phyloP scores from a whole-genome alignment of 2,888 invertebrate species.

The Melieria omissa region DNA sequence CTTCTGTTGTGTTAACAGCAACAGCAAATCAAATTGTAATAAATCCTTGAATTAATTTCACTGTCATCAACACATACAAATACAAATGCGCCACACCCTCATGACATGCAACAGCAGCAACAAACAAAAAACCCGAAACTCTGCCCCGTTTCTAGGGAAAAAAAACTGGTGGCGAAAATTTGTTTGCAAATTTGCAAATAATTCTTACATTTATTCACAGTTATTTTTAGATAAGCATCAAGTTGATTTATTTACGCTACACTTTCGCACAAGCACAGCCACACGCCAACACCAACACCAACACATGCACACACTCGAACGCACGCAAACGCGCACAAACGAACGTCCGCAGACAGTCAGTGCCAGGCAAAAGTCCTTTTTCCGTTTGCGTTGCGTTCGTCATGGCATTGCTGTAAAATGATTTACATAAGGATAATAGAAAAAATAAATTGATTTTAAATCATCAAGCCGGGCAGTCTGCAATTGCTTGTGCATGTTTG shows the following conservation, averaged over 20 bases:
- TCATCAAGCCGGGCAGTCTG: slow-evolving; percentile 18
- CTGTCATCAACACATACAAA: too few species aligned
- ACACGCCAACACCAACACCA: not conserved
- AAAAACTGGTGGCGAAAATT: too few species aligned
- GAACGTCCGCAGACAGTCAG: slow-evolving; percentile 11
- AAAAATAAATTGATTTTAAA: slow-evolving; percentile 39
- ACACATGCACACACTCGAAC: not conserved
- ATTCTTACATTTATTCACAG: slow-evolving; percentile 43
- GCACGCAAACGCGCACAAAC: slow-evolving; percentile 8
- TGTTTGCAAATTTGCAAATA: slow-evolving; percentile 33
- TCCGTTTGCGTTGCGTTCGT: slow-evolving; percentile 29
- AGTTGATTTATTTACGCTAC: slow-evolving; percentile 57
- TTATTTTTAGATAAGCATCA: slow-evolving; percentile 48
- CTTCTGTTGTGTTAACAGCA: too few species aligned
- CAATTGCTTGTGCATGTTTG: not conserved
- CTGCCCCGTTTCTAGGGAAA: too few species aligned
- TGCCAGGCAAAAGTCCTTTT: slow-evolving; percentile 12
- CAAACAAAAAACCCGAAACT: too few species aligned
- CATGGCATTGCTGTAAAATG: slow-evolving; percentile 20
- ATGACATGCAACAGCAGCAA: too few species aligned
- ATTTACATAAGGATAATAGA: slow-evolving; percentile 37
- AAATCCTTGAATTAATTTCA: too few species aligned
- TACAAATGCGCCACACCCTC: too few species aligned
- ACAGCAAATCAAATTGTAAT: too few species aligned
- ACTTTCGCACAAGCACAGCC: slow-evolving; percentile 18